phyloP scores from a whole-genome alignment of 35 echinoderm and acorn worm species.

The Eucidaris tribuloides region DNA sequence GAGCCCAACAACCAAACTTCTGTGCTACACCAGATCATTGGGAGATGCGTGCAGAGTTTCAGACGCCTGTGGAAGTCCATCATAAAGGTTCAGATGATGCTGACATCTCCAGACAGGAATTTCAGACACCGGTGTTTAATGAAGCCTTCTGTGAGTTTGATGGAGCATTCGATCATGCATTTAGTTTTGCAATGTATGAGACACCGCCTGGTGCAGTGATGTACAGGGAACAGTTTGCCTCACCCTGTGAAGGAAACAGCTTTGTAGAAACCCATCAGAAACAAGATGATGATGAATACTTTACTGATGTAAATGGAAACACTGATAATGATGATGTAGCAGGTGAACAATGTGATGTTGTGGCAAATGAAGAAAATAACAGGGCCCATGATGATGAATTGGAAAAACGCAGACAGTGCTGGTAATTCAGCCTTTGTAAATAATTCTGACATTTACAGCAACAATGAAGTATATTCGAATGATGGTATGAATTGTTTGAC shows the following conservation, averaged over 20 bases:
- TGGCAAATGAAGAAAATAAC: background rate
- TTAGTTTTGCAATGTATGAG: background rate
- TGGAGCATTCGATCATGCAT: too few relatives aligned
- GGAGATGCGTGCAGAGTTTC: background rate
- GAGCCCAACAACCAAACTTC: background rate
- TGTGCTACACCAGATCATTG: slow-evolving; percentile 1
- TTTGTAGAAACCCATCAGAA: too few relatives aligned
- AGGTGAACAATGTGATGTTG: background rate
- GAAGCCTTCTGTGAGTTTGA: background rate
- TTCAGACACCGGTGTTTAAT: background rate
- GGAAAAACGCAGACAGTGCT: background rate
- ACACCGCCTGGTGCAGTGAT: background rate
- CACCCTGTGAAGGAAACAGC: too few relatives aligned
- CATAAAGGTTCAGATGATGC: background rate
- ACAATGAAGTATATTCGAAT: too few relatives aligned
- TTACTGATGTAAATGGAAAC: background rate
- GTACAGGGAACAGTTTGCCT: background rate
- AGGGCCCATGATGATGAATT: background rate
- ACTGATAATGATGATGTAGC: background rate
- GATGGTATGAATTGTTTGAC: too few relatives aligned
- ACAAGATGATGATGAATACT: background rate
- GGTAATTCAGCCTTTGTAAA: too few relatives aligned
- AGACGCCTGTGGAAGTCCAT: background rate
- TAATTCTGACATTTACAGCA: too few relatives aligned
- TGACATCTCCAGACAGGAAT: background rate